These are phyloP conservation scores for Prunella fulvescens DNA, from an alignment of 2,113 vertebrate genomes.

Conservation along the genomic window DNA sequence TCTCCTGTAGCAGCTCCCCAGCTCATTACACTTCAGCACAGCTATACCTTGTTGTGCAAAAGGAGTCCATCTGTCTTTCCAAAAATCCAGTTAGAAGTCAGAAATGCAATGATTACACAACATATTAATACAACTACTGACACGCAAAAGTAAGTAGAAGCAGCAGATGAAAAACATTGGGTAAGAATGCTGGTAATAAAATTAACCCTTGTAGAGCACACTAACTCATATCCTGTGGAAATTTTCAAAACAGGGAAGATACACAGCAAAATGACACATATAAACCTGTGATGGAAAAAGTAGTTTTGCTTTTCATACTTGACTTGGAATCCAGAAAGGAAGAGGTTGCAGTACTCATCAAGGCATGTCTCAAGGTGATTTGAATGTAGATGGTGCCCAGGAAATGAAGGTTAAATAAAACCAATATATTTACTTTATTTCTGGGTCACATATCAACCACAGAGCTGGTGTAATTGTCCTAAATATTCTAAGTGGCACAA, in stretches of 20 bases:
- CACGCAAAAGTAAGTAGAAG: background rate
- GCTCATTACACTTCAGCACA: background rate
- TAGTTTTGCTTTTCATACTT: background rate
- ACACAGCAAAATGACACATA: background rate
- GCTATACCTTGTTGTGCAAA: background rate
- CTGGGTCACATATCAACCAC: background rate
- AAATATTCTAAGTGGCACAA: background rate
- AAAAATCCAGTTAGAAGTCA: background rate
- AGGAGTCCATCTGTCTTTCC: background rate
- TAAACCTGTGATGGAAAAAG: background rate
- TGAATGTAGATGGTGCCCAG: background rate
- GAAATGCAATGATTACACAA: background rate
- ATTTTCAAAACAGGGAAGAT: background rate
- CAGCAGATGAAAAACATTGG: background rate
- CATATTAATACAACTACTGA: background rate
- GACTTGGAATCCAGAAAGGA: background rate
- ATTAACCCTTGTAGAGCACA: background rate
- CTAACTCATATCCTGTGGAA: background rate
- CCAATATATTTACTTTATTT: background rate
- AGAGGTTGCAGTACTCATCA: background rate
- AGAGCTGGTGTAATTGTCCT: background rate
- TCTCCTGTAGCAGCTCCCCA: background rate
- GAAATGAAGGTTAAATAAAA: background rate
- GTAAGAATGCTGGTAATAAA: background rate
- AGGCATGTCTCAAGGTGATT: background rate